phyloP scores from a whole-genome alignment of 1,140 invertebrate genomes.

The Pseudobourletiella spinata region DNA sequence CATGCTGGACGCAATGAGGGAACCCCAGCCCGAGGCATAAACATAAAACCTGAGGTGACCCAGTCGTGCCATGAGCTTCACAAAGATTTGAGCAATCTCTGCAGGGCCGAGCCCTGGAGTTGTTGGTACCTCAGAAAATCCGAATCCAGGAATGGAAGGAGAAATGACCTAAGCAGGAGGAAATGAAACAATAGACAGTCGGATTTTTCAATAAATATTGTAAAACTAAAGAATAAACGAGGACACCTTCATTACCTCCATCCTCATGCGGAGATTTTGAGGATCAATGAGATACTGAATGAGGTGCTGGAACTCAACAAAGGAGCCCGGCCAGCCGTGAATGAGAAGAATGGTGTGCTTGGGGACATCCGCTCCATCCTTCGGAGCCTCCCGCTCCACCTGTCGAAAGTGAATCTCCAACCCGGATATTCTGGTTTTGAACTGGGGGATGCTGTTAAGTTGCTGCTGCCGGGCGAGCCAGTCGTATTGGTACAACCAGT shows the following conservation, averaged over 20 bases:
- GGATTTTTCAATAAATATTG: no score
- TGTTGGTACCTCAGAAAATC: conserved; percentile 44
- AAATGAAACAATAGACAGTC: no score
- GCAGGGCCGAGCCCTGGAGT: conserved; percentile 36
- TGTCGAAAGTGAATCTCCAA: conserved; percentile 69
- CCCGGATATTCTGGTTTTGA: conserved; percentile 54
- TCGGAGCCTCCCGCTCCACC: no score
- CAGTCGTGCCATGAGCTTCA: conserved; percentile 46
- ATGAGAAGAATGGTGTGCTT: no score
- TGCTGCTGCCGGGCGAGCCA: conserved; percentile 57
- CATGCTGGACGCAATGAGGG: conserved; percentile 37
- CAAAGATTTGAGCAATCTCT: conserved; percentile 44
- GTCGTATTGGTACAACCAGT: conserved; percentile 65
- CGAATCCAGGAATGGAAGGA: conserved; percentile 50
- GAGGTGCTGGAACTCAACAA: conserved; percentile 43
- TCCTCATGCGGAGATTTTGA: no score
- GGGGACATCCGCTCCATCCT: no score
- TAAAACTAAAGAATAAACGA: no score
- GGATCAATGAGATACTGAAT: neutral
- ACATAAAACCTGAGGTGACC: conserved; percentile 43
- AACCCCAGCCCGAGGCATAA: conserved; percentile 45
- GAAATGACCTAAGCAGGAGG: no score
- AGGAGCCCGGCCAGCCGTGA: conserved; percentile 48
- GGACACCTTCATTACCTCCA: no score
- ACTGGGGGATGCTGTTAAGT: conserved; percentile 64